These are phyloP conservation scores for Drepana falcataria DNA, from an alignment of 2,888 invertebrate species.

Conservation along the genomic window DNA sequence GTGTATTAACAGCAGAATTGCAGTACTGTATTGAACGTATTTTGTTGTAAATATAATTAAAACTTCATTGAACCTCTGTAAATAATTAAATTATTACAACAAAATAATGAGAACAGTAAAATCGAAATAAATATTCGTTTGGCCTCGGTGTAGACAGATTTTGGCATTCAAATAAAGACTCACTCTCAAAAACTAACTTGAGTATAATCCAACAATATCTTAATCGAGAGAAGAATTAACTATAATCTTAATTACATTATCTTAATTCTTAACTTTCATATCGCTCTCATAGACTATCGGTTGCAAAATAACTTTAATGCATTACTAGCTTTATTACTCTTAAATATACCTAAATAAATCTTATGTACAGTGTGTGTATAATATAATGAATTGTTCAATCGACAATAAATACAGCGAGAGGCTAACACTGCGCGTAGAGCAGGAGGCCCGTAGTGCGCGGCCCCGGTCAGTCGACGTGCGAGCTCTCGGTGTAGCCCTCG, in stretches of 20 bases:
- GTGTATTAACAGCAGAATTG: constrained; percentile 14
- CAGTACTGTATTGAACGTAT: not conserved
- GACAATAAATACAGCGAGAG: constrained; percentile 46
- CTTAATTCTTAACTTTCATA: constrained; percentile 38
- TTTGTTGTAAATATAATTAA: constrained; percentile 1
- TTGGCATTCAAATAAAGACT: constrained; percentile 59
- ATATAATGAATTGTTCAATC: constrained; percentile 56
- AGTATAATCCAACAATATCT: constrained; percentile 58
- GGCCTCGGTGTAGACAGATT: constrained; percentile 53
- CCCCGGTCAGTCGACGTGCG: constrained; percentile 64
- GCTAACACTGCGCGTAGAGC: constrained; percentile 16
- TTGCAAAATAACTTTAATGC: constrained; percentile 71
- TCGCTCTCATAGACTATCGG: constrained; percentile 59
- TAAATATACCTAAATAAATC: constrained; percentile 64
- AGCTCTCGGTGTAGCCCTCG: constrained; percentile 56
- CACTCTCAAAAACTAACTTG: constrained; percentile 47
- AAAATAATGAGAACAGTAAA: constrained; percentile 13
- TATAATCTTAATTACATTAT: constrained; percentile 44
- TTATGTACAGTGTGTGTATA: constrained; percentile 61
- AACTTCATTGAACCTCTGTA: constrained; percentile 2
- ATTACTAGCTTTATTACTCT: constrained; percentile 67
- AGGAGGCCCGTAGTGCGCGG: constrained; percentile 12
- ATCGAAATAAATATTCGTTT: constrained; percentile 50
- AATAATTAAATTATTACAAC: constrained; percentile 14
- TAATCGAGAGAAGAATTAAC: constrained; percentile 47